A percentile compares a stretch with the other conserved stretches of the same genome.
These are phyloP conservation scores for Hydrolagus affinis DNA, from an alignment of 2,113 vertebrate genomes.

Conservation along the genomic window DNA sequence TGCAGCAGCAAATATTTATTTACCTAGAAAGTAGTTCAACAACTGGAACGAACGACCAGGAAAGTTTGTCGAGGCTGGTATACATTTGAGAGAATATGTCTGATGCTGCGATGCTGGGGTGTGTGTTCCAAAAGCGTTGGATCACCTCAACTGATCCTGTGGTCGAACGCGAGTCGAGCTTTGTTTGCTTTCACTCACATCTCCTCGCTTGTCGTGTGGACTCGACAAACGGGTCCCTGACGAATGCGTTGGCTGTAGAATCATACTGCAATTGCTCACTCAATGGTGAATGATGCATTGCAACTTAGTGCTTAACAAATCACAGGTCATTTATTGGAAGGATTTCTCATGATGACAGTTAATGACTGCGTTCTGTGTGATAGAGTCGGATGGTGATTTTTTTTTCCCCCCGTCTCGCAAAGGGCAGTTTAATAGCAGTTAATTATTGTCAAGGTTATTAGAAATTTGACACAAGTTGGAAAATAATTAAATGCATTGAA, in stretches of 20 bases:
- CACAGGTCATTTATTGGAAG: not conserved
- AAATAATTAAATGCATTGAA: constrained; percentile 16
- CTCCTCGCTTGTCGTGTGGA: not conserved
- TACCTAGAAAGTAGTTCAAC: too few relatives aligned
- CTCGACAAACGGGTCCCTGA: not conserved
- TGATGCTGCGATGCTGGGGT: too few relatives aligned
- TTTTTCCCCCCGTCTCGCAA: too few relatives aligned
- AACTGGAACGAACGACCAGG: too few relatives aligned
- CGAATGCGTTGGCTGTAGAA: not conserved
- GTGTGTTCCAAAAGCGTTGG: too few relatives aligned
- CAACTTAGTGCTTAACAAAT: not conserved
- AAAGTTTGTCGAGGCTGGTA: too few relatives aligned
- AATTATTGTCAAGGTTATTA: not conserved
- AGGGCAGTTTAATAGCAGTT: not conserved
- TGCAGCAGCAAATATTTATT: too few relatives aligned
- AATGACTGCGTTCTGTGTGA: not conserved
- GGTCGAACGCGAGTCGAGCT: not conserved
- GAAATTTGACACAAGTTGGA: not conserved
- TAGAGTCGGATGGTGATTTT: too few relatives aligned
- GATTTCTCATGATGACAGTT: not conserved
- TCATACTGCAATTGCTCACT: not conserved
- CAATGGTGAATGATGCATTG: not conserved
- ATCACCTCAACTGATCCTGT: too few relatives aligned
- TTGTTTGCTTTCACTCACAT: not conserved
- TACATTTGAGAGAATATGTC: too few relatives aligned